These are phyloP conservation scores for Auanema freiburgensis DNA, from an alignment of 2,888 invertebrate species.

Conservation along the genomic window DNA sequence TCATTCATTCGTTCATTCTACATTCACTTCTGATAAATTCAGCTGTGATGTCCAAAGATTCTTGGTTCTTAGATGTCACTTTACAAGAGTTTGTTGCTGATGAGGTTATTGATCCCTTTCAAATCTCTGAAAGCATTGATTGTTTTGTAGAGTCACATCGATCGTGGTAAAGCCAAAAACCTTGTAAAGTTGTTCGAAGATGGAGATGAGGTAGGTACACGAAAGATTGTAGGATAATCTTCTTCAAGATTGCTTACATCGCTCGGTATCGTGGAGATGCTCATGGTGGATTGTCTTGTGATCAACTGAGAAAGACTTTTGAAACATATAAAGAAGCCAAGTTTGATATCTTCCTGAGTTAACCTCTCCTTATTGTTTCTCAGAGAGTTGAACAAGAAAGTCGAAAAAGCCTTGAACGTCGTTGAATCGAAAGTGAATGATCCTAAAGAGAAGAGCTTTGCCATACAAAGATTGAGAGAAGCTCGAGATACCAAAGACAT, in stretches of 20 bases:
- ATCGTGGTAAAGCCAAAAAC: not conserved
- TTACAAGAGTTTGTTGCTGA: slow-evolving; percentile 12
- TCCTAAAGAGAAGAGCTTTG: slow-evolving; percentile 9
- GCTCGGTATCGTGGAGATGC: slow-evolving; percentile 32
- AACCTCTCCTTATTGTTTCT: slow-evolving; percentile 2
- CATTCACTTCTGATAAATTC: too few relatives aligned
- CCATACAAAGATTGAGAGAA: slow-evolving; percentile 17
- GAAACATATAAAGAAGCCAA: slow-evolving; percentile 22
- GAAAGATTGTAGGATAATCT: not conserved
- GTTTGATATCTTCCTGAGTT: slow-evolving; percentile 7
- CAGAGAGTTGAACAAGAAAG: slow-evolving; percentile 31
- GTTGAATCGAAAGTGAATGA: slow-evolving; percentile 25
- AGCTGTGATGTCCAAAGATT: slow-evolving; percentile 1
- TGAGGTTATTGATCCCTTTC: slow-evolving; percentile 4
- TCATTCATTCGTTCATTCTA: too few relatives aligned
- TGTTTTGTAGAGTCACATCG: slow-evolving; percentile 2
- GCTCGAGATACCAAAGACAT: slow-evolving; percentile 27
- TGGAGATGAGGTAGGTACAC: slow-evolving; percentile 14
- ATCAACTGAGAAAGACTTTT: slow-evolving; percentile 26
- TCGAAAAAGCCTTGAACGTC: slow-evolving; percentile 18
- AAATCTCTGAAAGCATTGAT: not conserved
- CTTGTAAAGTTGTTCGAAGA: slow-evolving; percentile 13
- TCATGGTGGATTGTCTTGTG: slow-evolving; percentile 28
- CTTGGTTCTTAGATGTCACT: slow-evolving; percentile 12
- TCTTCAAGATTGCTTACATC: slow-evolving; percentile 33